phyloP scores from a whole-genome alignment of 2,113 vertebrate species.

The Cyphomyrus discorhynchus region DNA sequence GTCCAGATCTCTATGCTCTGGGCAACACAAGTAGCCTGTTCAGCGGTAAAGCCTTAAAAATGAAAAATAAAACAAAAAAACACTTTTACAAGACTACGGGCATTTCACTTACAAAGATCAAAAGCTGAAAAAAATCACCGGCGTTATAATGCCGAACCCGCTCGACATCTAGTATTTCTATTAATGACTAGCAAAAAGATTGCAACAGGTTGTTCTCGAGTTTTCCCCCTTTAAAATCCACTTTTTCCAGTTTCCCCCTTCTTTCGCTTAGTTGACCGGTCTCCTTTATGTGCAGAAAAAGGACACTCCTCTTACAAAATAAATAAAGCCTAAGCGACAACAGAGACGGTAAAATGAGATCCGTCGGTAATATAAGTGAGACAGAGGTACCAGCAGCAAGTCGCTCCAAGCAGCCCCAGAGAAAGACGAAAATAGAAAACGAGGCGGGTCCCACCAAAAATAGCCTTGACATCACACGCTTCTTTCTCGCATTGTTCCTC shows the following conservation, averaged over 20 bases:
- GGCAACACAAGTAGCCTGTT: background rate
- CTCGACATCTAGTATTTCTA: slow-evolving; percentile 1
- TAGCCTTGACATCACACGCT: slow-evolving; percentile 55
- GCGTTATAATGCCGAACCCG: background rate
- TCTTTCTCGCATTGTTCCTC: slow-evolving; percentile 50
- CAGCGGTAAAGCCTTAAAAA: background rate
- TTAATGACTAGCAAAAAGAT: slow-evolving; percentile 18
- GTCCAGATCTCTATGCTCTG: background rate
- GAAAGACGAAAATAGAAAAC: slow-evolving; percentile 61
- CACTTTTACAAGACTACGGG: background rate
- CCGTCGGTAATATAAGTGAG: slow-evolving; percentile 18
- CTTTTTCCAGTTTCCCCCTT: background rate
- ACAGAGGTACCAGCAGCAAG: slow-evolving; percentile 42
- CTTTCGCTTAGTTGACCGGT: background rate
- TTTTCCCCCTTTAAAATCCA: background rate
- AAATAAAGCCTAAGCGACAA: background rate
- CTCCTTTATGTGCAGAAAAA: background rate
- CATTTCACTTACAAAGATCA: background rate
- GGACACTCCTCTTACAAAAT: background rate
- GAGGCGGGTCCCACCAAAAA: slow-evolving; percentile 64
- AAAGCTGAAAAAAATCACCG: background rate
- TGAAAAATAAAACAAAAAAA: background rate
- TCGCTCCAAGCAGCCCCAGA: slow-evolving; percentile 35
- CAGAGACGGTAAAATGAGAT: background rate
- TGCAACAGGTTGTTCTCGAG: slow-evolving; percentile 31